A percentile compares a stretch with the other conserved stretches of the same genome.
These are phyloP conservation scores for Otus sunia DNA, from an alignment of 2,113 vertebrate genomes.

Conservation along the genomic window DNA sequence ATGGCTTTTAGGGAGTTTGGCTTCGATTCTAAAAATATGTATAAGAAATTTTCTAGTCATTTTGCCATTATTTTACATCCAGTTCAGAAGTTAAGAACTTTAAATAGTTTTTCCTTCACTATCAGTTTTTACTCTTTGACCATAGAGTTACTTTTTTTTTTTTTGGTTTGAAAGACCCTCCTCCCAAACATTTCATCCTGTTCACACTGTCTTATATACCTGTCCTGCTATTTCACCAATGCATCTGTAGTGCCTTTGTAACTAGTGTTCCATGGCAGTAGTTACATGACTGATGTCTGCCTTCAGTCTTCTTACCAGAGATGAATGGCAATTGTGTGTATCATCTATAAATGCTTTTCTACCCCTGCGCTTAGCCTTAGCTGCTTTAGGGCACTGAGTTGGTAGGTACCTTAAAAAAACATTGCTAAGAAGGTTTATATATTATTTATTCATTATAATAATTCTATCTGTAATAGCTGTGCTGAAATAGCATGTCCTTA, in stretches of 20 bases:
- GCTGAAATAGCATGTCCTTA: background rate
- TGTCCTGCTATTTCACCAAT: background rate
- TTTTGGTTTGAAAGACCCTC: background rate
- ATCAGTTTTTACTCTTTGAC: background rate
- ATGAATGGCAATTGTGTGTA: background rate
- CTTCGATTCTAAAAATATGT: background rate
- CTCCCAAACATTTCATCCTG: background rate
- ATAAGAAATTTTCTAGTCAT: background rate
- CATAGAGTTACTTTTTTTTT: background rate
- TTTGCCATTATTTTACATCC: background rate
- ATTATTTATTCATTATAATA: background rate
- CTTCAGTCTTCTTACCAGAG: background rate
- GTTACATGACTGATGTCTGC: background rate
- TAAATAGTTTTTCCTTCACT: background rate
- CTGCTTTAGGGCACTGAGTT: background rate
- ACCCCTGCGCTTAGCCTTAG: background rate
- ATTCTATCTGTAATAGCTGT: background rate
- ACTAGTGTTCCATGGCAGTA: background rate
- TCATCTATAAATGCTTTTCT: background rate
- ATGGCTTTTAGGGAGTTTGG: background rate
- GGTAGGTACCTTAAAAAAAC: background rate
- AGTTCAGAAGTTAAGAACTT: background rate
- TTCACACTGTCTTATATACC: background rate
- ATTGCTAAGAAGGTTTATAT: background rate
- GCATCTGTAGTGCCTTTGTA: background rate